Base-by-base conservation (phyloP, 92 coral and sea anemone genomes). In the Zoanthus solanderi region DNA sequence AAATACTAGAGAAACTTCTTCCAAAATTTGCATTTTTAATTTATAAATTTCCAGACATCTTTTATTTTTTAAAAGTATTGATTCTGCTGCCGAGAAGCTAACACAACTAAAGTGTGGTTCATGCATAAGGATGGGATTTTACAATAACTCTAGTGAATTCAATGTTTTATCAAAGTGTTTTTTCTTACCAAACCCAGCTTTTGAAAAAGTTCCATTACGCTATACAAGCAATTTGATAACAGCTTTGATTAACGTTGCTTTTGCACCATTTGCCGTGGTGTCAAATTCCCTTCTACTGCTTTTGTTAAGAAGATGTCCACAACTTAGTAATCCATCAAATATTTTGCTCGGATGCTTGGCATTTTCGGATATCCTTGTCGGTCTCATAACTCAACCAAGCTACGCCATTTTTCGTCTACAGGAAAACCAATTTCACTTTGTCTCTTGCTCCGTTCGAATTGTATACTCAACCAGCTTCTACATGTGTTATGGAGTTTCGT, bases 401-500 rank as follows among this genome's bases (percentile, higher is more conserved):
- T 94, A 86, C 83, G 84, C 89, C 4, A 92, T 92, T 4, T 94
- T 84, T 78, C 91, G 98, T 45, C 42, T 94, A 4, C 34, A 75
- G 9, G 98, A 94, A 86, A 92, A 90, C 65, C 52, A 71, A 52
- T 16, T 48, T 23, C 86, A 90, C 6, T 90, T 87, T 71, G 98
- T 92, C 30, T 89, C 91, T 30, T 94, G 98, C 75, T 47, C 84
- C 2, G n/a, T 88, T 29, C 76, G 95, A 77, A 80, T 92, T 66
- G 71, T 89, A 6, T 94, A 94, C 79, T 93, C 98, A 3, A 92
- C 87, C 0, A 93, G 93, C 3, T 94, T 94, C 18, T 94, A 88
- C 61, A 87, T 92, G 53, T 94, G 98, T n/a, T 94, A 92, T 18
- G 95, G 95, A 5, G 91, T 96, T 30, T 94, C 98, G 7, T 96